These are phyloP conservation scores for Scelioninae gen. 1 DNA, from an alignment of 2,888 invertebrate genomes.

Conservation along the genomic window DNA sequence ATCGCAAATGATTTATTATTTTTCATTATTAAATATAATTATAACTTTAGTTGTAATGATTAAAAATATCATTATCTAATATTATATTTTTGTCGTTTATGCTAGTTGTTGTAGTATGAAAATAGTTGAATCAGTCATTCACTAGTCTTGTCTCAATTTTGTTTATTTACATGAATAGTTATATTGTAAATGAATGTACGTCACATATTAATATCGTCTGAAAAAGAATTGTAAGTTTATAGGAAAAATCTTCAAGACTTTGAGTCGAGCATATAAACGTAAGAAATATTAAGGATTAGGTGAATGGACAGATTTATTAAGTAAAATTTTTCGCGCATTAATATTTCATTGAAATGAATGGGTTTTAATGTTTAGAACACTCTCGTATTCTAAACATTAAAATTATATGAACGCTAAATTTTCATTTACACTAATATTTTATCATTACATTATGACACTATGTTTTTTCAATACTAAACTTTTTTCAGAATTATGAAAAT, in stretches of 20 bases:
- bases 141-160: conserved; percentile 81
- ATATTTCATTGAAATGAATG: no score
- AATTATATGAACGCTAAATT: no score
- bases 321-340: neutral
- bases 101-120: conserved; percentile 74
- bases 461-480: no score
- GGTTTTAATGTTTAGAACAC: no score
- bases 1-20: conserved; percentile 49
- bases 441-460: no score
- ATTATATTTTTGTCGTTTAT: conserved; percentile 70
- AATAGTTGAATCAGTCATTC: conserved; percentile 83
- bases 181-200: conserved; percentile 62
- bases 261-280: conserved; percentile 42
- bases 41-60: conserved; percentile 10
- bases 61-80: conserved; percentile 55
- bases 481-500: no score
- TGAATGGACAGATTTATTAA: neutral
- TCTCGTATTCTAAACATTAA: no score
- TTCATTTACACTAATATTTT: no score
- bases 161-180: conserved; percentile 70
- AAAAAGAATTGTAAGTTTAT: conserved; percentile 50
- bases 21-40: conserved; percentile 22
- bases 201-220: conserved; percentile 42
- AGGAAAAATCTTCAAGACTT: conserved; percentile 63
- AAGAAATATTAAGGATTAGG: neutral